Evolutionary conservation across 92 coral and sea anemone genomes (phyloP), one percentile per base, ranked within the genome.

Genomic region (Umimayanthus kanabou): DNA sequence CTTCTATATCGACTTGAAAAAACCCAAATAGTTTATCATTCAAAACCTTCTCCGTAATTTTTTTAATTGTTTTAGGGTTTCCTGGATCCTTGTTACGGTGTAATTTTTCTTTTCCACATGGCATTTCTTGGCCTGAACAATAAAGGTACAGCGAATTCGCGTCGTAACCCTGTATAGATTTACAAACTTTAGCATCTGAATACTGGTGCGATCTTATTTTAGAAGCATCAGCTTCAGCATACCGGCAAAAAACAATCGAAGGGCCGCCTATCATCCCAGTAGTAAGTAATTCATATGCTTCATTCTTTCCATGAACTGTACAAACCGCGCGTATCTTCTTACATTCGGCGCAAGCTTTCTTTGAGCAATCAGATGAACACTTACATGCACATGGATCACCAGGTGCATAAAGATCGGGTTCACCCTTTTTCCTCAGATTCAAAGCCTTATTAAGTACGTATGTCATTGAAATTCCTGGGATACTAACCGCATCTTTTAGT

Each of bases 241-340:
- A 16, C 0, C 78, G 20, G 14, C 23, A 28, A 13, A 73, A 73
- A 4, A 73, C 49, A 16, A 73, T 73, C 1, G 43, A 28, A 5
- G 90, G 90, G 3, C 90, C 90, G 0, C 90, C 90, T 0, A 88
- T 66, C 88, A 88, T 82, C 2, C 89, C 90, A 0, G 88, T 82
- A n/a, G 33, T 88, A 16, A 88, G 43, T 0, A 88, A 0, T 49
- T 88, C 87, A 43, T 88, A 88, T 4, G 74, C 87, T 28, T 88
- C 23, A 58, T 82, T 82, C n/a, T 88, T 88, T 0, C 82, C 2
- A 58, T 78, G 55, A 2, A 14, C 16, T 0, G n/a, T 2, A 14
- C 90, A 78, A 4, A 80, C 55, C 22, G 58, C 42, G 2, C 90
- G 42, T 3, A 10, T 30, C 88, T 69, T 40, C 18, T 40, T 58